Evolutionary conservation across 1,140 invertebrate genomes (phyloP).

Genomic region (Lineus longissimus): DNA sequence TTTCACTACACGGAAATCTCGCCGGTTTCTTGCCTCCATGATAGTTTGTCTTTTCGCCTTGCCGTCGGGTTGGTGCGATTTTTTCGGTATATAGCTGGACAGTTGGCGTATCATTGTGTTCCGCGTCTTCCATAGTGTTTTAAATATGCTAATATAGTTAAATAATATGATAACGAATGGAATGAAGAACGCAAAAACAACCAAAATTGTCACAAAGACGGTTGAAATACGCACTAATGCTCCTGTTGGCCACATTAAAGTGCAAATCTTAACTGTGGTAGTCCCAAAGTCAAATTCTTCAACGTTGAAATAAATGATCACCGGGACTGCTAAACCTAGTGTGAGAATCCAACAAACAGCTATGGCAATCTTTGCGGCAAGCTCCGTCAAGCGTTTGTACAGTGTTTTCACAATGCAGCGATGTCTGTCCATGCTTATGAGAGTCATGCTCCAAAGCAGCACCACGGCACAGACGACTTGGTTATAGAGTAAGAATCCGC

Average conservation of each 20-base stretch:
- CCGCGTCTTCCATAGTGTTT: slow-evolving; percentile 27
- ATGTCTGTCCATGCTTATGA: slow-evolving; percentile 41
- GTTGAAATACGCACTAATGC: slow-evolving; percentile 11
- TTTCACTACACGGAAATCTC: slow-evolving; percentile 30
- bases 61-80: neutral
- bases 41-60: neutral
- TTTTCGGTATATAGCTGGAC: neutral
- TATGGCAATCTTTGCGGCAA: slow-evolving; percentile 18
- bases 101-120: slow-evolving; percentile 9
- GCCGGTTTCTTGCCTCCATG: slow-evolving; percentile 6
- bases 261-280: slow-evolving; percentile 28
- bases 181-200: slow-evolving; percentile 28
- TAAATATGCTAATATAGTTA: slow-evolving; percentile 34
- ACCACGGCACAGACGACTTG: slow-evolving; percentile 32
- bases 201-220: slow-evolving; percentile 21
- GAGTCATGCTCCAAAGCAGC: slow-evolving; percentile 41
- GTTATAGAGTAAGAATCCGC: slow-evolving; percentile 27
- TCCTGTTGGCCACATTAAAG: slow-evolving; percentile 32
- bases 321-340: slow-evolving; percentile 22
- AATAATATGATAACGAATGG: slow-evolving; percentile 27
- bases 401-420: slow-evolving; percentile 26
- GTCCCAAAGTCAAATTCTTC: slow-evolving; percentile 21
- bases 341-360: slow-evolving; percentile 30
- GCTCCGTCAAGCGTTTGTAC: slow-evolving; percentile 17
- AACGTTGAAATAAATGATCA: slow-evolving; percentile 33